phyloP scores from a whole-genome alignment of 1,140 invertebrate species.

The Dendroctonus ponderosae region DNA sequence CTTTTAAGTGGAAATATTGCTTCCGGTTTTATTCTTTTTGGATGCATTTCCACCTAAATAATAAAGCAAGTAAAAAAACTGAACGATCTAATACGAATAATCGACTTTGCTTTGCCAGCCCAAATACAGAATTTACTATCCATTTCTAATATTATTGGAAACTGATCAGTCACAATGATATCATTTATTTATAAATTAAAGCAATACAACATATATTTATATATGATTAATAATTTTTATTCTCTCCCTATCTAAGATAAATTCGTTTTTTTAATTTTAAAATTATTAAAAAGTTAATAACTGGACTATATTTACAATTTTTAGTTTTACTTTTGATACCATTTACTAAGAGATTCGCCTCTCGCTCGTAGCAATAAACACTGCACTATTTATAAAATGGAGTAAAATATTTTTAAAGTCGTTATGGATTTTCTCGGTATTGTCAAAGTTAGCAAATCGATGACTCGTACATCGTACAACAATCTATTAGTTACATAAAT shows the following conservation, averaged over 20 bases:
- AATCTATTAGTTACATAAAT: no score
- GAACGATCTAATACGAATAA: neutral
- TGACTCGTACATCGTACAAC: no score
- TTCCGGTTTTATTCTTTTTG: neutral
- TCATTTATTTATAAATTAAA: conserved; percentile 47
- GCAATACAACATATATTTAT: conserved; percentile 51
- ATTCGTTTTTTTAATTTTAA: conserved; percentile 52
- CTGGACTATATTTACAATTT: conserved; percentile 52
- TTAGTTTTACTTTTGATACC: conserved; percentile 43
- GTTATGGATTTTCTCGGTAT: no score
- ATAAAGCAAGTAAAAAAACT: neutral
- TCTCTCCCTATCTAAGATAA: conserved; percentile 52
- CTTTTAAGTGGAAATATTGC: neutral
- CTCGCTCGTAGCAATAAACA: conserved; percentile 32
- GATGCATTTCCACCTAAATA: neutral
- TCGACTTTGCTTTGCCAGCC: conserved; percentile 2
- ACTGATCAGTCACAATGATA: conserved; percentile 53
- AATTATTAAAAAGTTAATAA: conserved; percentile 52
- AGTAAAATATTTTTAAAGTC: conserved; percentile 25
- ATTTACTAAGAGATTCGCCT: conserved; percentile 29
- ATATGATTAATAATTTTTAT: conserved; percentile 47
- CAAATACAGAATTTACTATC: conserved; percentile 24
- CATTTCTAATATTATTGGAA: conserved; percentile 38
- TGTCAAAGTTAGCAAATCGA: no score
- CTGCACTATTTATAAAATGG: conserved; percentile 11